These are phyloP conservation scores for Lepidurus packardi DNA, from an alignment of 1,140 invertebrate species.

Conservation along the genomic window DNA sequence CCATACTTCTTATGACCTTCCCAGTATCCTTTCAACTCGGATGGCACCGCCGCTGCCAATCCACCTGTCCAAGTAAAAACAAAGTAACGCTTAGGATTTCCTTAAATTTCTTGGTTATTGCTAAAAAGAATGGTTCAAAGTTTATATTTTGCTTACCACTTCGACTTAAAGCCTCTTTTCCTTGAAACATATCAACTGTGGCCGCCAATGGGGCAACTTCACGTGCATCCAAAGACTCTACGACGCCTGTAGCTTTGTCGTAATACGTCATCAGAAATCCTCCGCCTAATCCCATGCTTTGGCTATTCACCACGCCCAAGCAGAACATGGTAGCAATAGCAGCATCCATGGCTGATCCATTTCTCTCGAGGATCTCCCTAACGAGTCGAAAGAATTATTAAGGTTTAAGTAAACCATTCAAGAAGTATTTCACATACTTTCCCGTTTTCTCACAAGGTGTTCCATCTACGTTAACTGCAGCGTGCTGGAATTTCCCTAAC, in stretches of 20 bases:
- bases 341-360: constrained; percentile 83
- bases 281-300: constrained; percentile 83
- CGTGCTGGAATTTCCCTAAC: constrained; percentile 54
- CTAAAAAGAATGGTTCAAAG: too few relatives aligned
- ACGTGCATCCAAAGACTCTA: constrained; percentile 61
- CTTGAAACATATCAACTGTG: constrained; percentile 62
- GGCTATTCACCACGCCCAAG: constrained; percentile 73
- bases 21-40: constrained; percentile 84
- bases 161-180: constrained; percentile 43
- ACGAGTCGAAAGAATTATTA: not conserved
- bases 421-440: constrained; percentile 54
- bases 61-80: constrained; percentile 51
- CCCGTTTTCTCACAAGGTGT: constrained; percentile 67
- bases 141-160: constrained; percentile 43
- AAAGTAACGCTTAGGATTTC: constrained; percentile 38
- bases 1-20: constrained; percentile 74
- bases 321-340: constrained; percentile 77
- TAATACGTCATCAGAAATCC: constrained; percentile 81
- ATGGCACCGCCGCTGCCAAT: constrained; percentile 77
- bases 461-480: constrained; percentile 72
- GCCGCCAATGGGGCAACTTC: constrained; percentile 70
- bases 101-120: constrained; percentile 10
- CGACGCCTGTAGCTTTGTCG: constrained; percentile 40
- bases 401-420: too few relatives aligned
- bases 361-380: constrained; percentile 65